Conservation (phyloP, 2,888 invertebrate species). For the Sesamia inferens region DNA sequence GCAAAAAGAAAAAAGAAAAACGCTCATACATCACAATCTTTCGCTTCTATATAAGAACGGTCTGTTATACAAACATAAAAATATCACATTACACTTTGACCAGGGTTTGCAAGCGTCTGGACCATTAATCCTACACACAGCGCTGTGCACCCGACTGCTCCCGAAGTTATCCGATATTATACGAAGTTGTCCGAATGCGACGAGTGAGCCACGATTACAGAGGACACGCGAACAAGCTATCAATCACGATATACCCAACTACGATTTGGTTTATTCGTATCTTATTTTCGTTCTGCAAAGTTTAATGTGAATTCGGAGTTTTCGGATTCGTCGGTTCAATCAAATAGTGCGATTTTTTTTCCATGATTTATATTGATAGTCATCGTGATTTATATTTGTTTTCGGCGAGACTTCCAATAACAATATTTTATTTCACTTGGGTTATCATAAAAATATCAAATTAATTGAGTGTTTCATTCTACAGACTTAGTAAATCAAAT, state of each 20-base stretch:
- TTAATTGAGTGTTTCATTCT: neutral
- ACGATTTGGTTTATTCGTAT: constrained; percentile 44
- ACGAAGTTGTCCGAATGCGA: constrained; percentile 34
- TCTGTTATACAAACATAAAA: constrained; percentile 14
- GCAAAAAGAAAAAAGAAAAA: neutral
- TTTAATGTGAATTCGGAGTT: constrained; percentile 51
- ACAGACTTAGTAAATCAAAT: no score
- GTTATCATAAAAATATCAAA: neutral
- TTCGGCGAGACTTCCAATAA: neutral
- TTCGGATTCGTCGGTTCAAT: constrained; percentile 25
- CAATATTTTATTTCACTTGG: neutral
- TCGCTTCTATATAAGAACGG: neutral
- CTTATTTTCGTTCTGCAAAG: constrained; percentile 44
- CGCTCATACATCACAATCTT: neutral
- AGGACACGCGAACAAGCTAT: constrained; percentile 71
- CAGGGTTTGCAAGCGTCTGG: constrained; percentile 31
- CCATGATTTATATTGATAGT: neutral
- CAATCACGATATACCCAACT: constrained; percentile 70
- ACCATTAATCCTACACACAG: constrained; percentile 63
- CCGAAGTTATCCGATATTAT: constrained; percentile 32
- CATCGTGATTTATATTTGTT: neutral
- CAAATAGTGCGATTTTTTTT: constrained; percentile 5
- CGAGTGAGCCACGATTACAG: constrained; percentile 64
- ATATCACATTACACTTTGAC: constrained; percentile 59
- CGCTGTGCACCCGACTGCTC: constrained; percentile 54